Evolutionary conservation across 2,888 invertebrate genomes (phyloP).

Genomic region (Lepetodrilus schrolli): DNA sequence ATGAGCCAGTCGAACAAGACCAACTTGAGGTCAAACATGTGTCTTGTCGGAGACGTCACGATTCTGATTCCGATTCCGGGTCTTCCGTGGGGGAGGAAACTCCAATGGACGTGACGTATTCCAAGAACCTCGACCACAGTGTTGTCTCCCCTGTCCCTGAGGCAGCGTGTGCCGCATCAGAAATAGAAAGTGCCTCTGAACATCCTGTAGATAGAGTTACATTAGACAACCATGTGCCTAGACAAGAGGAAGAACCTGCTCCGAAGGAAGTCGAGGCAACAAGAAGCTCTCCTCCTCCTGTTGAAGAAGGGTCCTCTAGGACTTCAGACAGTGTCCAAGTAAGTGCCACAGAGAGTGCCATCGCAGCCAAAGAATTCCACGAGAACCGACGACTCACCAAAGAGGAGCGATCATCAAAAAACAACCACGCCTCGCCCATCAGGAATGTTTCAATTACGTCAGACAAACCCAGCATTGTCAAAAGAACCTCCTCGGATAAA

Average conservation of each 20-base stretch:
- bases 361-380: neutral
- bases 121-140: neutral
- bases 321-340: constrained; percentile 19
- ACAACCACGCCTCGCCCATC: neutral
- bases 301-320: constrained; percentile 3
- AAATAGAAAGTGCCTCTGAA: constrained; percentile 30
- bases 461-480: constrained; percentile 14
- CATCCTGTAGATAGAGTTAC: neutral
- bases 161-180: neutral
- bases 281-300: neutral
- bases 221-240: neutral
- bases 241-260: neutral
- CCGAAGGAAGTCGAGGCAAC: neutral
- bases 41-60: constrained; percentile 36
- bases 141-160: neutral
- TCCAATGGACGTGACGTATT: neutral
- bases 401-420: neutral
- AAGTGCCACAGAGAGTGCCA: neutral
- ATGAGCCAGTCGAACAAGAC: neutral
- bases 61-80: constrained; percentile 32
- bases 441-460: neutral
- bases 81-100: constrained; percentile 11
- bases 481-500: constrained; percentile 35
- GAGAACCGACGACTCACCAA: neutral
- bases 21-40: constrained; percentile 32